phyloP scores from a whole-genome alignment of 1,140 invertebrate genomes.

The Lepidurus apus region DNA sequence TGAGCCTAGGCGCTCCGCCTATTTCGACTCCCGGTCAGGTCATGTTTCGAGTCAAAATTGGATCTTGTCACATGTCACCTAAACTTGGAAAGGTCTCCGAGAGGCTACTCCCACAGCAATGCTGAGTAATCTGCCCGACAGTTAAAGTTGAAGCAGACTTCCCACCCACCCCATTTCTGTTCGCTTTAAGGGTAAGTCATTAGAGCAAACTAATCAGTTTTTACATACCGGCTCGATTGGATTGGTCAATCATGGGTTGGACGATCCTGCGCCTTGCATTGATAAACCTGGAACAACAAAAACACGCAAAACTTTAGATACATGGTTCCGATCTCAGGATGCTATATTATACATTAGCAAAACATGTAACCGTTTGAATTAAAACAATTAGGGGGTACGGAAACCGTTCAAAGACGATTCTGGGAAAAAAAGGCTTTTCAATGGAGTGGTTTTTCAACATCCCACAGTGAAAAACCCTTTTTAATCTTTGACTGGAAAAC shows the following conservation, averaged over 20 bases:
- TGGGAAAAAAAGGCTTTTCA: neutral
- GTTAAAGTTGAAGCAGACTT: neutral
- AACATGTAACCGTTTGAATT: slow-evolving; percentile 23
- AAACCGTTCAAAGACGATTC: neutral
- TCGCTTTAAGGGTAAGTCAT: neutral
- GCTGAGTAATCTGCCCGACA: neutral
- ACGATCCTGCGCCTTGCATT: slow-evolving; percentile 96
- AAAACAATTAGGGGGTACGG: neutral
- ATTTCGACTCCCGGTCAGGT: slow-evolving; percentile 15
- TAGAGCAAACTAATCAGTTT: neutral
- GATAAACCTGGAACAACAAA: slow-evolving; percentile 71
- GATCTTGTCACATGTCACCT: slow-evolving; percentile 9
- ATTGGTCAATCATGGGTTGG: slow-evolving; percentile 95
- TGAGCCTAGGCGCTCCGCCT: neutral
- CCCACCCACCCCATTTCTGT: neutral
- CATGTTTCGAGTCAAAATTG: slow-evolving; percentile 10
- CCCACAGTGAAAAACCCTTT: neutral
- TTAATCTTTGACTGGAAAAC: neutral
- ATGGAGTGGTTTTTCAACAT: neutral
- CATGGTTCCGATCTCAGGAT: neutral
- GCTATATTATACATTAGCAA: neutral
- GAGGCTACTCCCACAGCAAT: neutral
- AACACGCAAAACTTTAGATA: slow-evolving; percentile 32
- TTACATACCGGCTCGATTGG: slow-evolving; percentile 84
- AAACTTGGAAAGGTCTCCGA: neutral